These are phyloP conservation scores for Columba guinea DNA, from an alignment of 2,797 vertebrate genomes.

Conservation along the genomic window DNA sequence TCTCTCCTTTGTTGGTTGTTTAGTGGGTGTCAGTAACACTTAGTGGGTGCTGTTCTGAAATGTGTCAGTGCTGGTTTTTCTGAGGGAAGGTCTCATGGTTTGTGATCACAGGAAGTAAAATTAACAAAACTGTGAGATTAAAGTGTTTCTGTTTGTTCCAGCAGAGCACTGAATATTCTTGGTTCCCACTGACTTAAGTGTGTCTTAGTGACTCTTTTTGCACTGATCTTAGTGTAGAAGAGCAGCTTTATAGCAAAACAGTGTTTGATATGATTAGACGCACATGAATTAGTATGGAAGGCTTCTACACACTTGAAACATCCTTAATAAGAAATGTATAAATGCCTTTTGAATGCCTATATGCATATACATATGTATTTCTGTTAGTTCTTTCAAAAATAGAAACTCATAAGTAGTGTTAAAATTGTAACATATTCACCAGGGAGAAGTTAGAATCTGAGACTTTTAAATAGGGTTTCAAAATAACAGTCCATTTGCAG, in stretches of 20 bases:
- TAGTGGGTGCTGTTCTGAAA: background rate
- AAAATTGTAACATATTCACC: background rate
- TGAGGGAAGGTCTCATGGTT: background rate
- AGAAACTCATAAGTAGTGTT: background rate
- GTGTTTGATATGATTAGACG: background rate
- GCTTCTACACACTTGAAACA: background rate
- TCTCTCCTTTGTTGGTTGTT: background rate
- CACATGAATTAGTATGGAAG: background rate
- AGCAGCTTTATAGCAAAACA: background rate
- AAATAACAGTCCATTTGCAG: background rate
- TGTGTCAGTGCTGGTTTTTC: background rate
- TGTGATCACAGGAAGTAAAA: background rate
- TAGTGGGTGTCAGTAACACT: rapidly evolving
- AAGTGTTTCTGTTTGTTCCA: background rate
- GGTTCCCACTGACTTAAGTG: background rate
- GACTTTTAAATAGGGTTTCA: background rate
- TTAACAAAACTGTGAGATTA: background rate
- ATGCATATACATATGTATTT: background rate
- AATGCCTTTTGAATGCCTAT: background rate
- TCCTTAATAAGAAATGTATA: background rate
- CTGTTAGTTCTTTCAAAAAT: background rate
- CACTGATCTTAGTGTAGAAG: background rate
- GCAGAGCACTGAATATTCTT: background rate
- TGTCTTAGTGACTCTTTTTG: background rate
- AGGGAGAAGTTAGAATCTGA: background rate